Percentiles rank a stretch among this genome's conserved stretches.
phyloP scores from a whole-genome alignment of 2,797 vertebrate genomes.

The Petrocephalus sullivani region DNA sequence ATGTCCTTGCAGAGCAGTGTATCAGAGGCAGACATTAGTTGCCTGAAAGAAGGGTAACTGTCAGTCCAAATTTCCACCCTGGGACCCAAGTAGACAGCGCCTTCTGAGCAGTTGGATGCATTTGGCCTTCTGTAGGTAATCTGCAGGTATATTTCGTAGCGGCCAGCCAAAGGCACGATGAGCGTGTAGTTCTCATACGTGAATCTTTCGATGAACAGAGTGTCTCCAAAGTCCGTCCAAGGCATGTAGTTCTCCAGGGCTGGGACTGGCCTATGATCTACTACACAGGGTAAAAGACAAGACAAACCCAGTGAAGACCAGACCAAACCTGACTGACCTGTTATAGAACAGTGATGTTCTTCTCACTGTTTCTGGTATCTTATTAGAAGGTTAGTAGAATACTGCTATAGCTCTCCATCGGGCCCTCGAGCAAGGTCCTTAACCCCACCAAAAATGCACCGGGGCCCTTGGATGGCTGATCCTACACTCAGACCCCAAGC shows the following conservation, averaged over 20 bases:
- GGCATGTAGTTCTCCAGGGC: neutral
- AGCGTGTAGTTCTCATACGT: neutral
- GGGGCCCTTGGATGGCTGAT: too few relatives aligned
- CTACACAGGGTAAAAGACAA: too few relatives aligned
- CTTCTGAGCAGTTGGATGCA: neutral
- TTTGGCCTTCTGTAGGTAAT: slow-evolving; percentile 16
- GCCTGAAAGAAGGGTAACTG: neutral
- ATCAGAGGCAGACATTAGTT: neutral
- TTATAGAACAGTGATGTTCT: neutral
- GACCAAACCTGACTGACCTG: neutral
- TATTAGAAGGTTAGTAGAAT: too few relatives aligned
- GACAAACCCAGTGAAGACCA: neutral
- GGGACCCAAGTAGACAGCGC: neutral
- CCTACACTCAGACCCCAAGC: too few relatives aligned
- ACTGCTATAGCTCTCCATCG: too few relatives aligned
- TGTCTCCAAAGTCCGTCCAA: neutral
- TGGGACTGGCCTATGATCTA: neutral
- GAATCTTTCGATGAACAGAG: neutral
- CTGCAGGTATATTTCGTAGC: slow-evolving; percentile 19
- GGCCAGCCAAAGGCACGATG: neutral
- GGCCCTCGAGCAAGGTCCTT: too few relatives aligned
- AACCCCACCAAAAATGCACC: too few relatives aligned
- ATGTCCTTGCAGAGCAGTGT: neutral
- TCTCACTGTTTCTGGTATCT: too few relatives aligned
- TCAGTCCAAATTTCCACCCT: neutral